Conservation (phyloP, 53 echinoderm and acorn worm genomes). For the Arbacia lixula region DNA sequence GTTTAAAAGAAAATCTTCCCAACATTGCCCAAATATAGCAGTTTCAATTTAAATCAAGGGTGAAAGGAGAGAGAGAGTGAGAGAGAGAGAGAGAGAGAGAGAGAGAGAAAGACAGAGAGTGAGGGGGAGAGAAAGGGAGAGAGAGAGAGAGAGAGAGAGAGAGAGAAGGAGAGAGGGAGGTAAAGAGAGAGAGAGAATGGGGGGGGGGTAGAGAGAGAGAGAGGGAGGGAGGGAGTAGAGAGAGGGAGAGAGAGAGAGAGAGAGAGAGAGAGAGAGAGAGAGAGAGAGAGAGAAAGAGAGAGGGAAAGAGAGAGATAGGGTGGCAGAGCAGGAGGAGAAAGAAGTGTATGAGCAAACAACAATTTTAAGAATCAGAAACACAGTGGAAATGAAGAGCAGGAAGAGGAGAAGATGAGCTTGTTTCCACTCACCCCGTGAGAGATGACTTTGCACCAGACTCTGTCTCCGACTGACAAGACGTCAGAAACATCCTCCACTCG, state of each 20-base stretch:
- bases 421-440: slow-evolving; percentile 88
- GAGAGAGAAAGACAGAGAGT: background rate
- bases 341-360: slow-evolving; percentile 1
- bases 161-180: background rate
- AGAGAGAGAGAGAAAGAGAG: background rate
- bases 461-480: slow-evolving; percentile 82
- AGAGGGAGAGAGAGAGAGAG: background rate
- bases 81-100: background rate
- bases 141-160: background rate
- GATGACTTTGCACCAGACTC: slow-evolving; percentile 89
- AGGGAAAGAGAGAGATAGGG: background rate
- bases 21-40: too few relatives aligned
- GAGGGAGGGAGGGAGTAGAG: background rate
- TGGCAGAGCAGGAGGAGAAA: background rate
- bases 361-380: too few relatives aligned
- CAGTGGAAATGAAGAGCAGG: too few relatives aligned
- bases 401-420: too few relatives aligned
- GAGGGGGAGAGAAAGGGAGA: background rate
- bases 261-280: background rate
- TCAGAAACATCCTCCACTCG: slow-evolving; percentile 85
- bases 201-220: background rate
- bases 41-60: background rate
- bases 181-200: background rate
- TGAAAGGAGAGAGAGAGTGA: background rate
- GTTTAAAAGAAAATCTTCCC: too few relatives aligned